Percentiles rank a stretch among this genome's conserved stretches.
Evolutionary conservation across 2,888 invertebrate genomes (phyloP).

Genomic region (Belgica antarctica): DNA sequence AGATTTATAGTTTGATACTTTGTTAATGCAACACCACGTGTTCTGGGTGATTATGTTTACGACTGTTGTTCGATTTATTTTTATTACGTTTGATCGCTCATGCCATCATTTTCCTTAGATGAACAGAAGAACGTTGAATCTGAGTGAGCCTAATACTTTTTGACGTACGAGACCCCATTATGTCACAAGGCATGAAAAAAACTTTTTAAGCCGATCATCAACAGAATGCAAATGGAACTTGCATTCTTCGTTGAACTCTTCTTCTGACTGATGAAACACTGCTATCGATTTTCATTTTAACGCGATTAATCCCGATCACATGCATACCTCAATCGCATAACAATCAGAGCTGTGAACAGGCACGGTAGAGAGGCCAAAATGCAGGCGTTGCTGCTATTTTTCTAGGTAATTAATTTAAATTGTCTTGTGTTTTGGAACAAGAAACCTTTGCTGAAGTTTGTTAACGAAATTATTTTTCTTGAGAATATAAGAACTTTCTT

Average conservation of each 20-base stretch:
- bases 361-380: no score
- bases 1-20: no score
- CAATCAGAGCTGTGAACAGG: no score
- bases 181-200: neutral
- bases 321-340: no score
- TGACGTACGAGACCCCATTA: slow-evolving; percentile 11
- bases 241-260: slow-evolving; percentile 3
- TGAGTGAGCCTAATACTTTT: neutral
- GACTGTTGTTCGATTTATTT: no score
- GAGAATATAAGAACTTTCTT: neutral
- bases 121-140: no score
- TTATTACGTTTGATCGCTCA: no score
- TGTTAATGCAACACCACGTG: no score
- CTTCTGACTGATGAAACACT: neutral
- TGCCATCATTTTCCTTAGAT: no score
- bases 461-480: neutral
- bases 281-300: neutral
- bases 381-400: neutral
- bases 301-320: slow-evolving; percentile 18
- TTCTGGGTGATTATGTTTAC: no score
- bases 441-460: neutral
- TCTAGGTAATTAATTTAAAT: slow-evolving; percentile 2
- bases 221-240: slow-evolving; percentile 13
- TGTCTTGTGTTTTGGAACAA: neutral
- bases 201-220: neutral